These are phyloP conservation scores for Beroe forskalii DNA, from an alignment of 37 sponge, comb jelly and placozoan species.

Conservation along the genomic window DNA sequence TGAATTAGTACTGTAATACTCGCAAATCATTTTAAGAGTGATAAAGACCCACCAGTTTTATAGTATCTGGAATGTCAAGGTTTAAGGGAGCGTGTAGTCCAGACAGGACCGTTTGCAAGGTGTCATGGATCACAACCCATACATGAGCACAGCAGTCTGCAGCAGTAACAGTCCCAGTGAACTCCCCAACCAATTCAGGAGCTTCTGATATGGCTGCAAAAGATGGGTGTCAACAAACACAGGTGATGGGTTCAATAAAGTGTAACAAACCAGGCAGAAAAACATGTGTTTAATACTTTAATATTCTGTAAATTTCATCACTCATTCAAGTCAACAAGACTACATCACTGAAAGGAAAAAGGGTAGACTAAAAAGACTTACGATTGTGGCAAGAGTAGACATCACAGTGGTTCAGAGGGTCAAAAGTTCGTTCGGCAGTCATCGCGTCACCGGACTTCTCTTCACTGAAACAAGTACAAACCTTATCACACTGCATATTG, in stretches of 20 bases:
- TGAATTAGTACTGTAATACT: no score
- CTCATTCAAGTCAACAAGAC: no score
- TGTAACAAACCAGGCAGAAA: no score
- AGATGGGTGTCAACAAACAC: no score
- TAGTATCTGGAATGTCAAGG: not conserved
- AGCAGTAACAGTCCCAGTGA: not conserved
- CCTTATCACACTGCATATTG: no score
- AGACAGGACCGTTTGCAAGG: not conserved
- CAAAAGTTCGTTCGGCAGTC: not conserved
- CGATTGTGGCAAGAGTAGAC: conserved; percentile 1
- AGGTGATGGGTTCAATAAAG: no score
- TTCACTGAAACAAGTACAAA: no score
- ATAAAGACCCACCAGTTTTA: not conserved
- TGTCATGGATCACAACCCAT: conserved; percentile 2
- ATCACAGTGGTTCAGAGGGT: not conserved
- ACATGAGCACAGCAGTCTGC: conserved; percentile 16
- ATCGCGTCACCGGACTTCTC: no score
- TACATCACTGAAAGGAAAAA: no score
- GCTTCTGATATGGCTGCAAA: not conserved
- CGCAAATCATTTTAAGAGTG: no score
- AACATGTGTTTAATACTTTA: no score
- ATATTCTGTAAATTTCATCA: no score
- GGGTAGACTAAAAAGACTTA: not conserved
- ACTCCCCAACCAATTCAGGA: not conserved
- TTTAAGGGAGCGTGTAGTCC: not conserved